These are phyloP conservation scores for Gallinago undulata DNA, from an alignment of 2,113 vertebrate genomes.

Conservation along the genomic window DNA sequence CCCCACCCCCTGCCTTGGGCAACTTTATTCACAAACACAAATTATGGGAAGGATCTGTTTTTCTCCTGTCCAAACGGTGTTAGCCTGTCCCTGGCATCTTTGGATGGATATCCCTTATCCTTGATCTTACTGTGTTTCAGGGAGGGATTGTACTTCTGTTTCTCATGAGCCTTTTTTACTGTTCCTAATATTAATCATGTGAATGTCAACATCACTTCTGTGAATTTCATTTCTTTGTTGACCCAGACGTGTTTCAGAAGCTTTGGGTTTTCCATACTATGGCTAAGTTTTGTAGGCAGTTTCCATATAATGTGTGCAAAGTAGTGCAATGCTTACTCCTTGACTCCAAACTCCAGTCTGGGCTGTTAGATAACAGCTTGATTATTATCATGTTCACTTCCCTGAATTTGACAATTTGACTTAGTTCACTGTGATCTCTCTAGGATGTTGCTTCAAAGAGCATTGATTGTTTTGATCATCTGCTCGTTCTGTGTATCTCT, in stretches of 20 bases:
- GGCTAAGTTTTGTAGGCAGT: background rate
- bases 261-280: background rate
- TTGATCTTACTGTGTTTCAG: background rate
- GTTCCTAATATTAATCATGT: background rate
- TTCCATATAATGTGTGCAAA: background rate
- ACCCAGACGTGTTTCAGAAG: background rate
- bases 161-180: background rate
- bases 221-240: background rate
- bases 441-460: background rate
- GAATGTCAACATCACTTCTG: background rate
- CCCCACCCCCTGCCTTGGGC: background rate
- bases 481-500: background rate
- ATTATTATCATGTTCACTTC: background rate
- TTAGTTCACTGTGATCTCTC: background rate
- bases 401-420: background rate
- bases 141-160: background rate
- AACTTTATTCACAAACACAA: background rate
- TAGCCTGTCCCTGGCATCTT: background rate
- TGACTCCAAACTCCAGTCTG: background rate
- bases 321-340: background rate
- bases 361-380: background rate
- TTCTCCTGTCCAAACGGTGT: background rate
- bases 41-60: background rate
- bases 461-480: background rate
- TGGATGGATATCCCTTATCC: background rate